Base-by-base conservation (phyloP, 2,797 vertebrate species). In the Mormyrops attenuatus region DNA sequence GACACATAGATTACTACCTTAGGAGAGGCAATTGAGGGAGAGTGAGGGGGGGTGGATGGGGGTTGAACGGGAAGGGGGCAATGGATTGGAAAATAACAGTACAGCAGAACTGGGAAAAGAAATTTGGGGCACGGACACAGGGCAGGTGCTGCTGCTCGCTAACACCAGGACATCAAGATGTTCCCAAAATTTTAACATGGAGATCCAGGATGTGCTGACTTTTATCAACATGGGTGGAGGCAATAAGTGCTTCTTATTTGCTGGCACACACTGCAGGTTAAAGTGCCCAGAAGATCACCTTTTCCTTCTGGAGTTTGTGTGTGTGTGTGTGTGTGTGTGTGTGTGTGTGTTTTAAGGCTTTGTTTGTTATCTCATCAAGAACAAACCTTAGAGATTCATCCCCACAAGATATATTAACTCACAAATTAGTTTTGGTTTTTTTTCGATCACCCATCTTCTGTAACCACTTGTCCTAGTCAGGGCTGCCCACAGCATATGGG, bases 1-100 rank as follows among this genome's bases (percentile, higher is more conserved):
- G 91, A 92, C 90, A 91, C 89, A 89, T 73, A 91, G 89, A 91
- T 89, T 90, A 90, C 90, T 92, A 90, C 89, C 77, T 85, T 80
- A 41, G 47, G 87, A 89, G 82, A 87, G 55, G 66, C 20, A 88
- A 34, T 41, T 49, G 22, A 47, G 73, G 6, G 22, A 57, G 26
- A 85, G 60, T 3, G 89, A 49, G 34, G 26, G 50, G 30, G 50
- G 22, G 60, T 22, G 44, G 20, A 5, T n/a, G 49, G 47, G 60
- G 22, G 8, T 63, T 63, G 60, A 11, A 11, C 4, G 4, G 26
- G 4, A 49, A 38, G 44, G 80, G 41, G 41, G 80, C 47, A 85
- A n/a, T 38, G 26, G 53, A 88, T 26, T 34, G 66, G 38, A 60
- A 89, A 57, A 85, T 55, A 41, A 89, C 88, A 49, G 73, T 57